Conservation (phyloP, 2,113 vertebrate species). For the Platysternon megacephalum region DNA sequence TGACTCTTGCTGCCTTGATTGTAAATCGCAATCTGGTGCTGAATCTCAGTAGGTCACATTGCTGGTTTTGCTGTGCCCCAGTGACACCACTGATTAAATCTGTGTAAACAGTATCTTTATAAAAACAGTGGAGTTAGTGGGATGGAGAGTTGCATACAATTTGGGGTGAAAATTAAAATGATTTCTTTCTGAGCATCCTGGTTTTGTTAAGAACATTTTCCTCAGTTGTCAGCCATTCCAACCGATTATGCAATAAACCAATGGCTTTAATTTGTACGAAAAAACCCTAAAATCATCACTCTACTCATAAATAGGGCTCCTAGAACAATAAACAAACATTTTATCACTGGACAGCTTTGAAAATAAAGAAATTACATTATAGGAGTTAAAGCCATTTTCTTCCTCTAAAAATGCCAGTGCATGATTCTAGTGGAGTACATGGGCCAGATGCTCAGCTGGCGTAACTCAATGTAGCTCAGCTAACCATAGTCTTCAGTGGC, state of each 20-base stretch:
- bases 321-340: conserved; percentile 50
- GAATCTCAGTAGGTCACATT: conserved; percentile 78
- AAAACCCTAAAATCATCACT: conserved; percentile 53
- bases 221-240: conserved; percentile 58
- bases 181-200: conserved; percentile 54
- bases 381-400: not conserved
- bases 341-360: conserved; percentile 49
- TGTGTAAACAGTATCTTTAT: conserved; percentile 74
- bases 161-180: conserved; percentile 62
- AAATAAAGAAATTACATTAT: not conserved
- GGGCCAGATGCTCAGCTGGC: not conserved
- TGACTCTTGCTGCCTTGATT: conserved; percentile 77
- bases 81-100: conserved; percentile 79
- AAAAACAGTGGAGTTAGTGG: conserved; percentile 64
- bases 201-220: conserved; percentile 62
- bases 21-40: conserved; percentile 82
- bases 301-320: conserved; percentile 16
- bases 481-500: not conserved
- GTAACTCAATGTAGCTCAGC: not conserved
- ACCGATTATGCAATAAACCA: conserved; percentile 48
- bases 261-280: conserved; percentile 66
- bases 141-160: conserved; percentile 53
- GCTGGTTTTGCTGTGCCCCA: conserved; percentile 77
- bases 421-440: not conserved
- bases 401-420: not conserved